Evolutionary conservation across 2,888 invertebrate species (phyloP), one percentile per base, ranked within the genome.

Genomic region (Parthenolecanium corni): DNA sequence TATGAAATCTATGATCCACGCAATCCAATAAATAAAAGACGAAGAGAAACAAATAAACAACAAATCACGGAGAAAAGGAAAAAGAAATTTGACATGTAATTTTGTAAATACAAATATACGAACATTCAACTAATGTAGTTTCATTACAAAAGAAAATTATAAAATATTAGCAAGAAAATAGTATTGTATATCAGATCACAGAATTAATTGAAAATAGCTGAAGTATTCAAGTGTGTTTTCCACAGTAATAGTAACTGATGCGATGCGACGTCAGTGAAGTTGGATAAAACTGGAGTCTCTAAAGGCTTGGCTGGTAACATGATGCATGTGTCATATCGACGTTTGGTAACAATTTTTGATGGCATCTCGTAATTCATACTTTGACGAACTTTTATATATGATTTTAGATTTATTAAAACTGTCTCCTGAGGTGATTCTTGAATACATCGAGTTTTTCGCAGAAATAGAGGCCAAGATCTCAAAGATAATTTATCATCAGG

Each of bases 1-100:
- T 98, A 93, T 72, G 94, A 95, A 72, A 90, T 95, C 25, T 88
- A 86, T 71, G 97, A 98, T 75, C 97, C 98, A 0, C 78, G 97
- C 67, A 96, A 96, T 77, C 89, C 93, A 0, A 74, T 98, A 3
- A 96, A 92, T 70, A 90, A 94, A 76, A 78, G 96, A 54, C 83
- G 94, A 72, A 79, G 96, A 61, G 92, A 88, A 70, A 74, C 62
- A 1, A 67, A 64, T 56, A 68, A 67, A 66, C 46, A 64, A n/a
- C 51, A 64, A 5, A 11, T 51, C 14, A n/a, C 38, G 1, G 51
- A 61, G n/a, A 49, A 21, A 57, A 63, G 38, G 42, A 57, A 16
- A 42, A 38, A 42, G n/a, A 61, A 51, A 40, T 31, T 49, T 36
- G 23, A 61, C n/a, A 5, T 44, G 1, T 56, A 46, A 44, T 40